Evolutionary conservation across 2,113 vertebrate species (phyloP).

Genomic region (Oncorhynchus masou): DNA sequence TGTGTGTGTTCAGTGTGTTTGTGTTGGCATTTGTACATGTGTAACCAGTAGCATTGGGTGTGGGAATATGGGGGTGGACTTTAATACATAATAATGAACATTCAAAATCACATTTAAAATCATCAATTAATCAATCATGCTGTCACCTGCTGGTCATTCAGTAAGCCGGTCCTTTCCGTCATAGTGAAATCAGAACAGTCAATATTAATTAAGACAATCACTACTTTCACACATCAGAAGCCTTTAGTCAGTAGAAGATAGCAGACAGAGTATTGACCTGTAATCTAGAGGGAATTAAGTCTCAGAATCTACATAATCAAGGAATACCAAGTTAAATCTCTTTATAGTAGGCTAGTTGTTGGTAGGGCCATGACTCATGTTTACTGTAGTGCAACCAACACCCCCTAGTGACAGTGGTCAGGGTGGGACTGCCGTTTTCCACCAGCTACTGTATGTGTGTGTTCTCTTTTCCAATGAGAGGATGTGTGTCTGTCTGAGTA

Average conservation of each 20-base stretch:
- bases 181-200: conserved; percentile 24
- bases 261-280: not conserved
- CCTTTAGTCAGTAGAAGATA: conserved; percentile 14
- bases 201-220: conserved; percentile 43
- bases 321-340: conserved; percentile 27
- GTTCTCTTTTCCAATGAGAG: conserved; percentile 9
- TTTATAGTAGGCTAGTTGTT: conserved; percentile 4
- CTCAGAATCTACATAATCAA: conserved; percentile 3
- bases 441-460: conserved; percentile 5
- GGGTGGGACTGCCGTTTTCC: conserved; percentile 26
- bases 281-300: not conserved
- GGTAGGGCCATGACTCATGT: conserved; percentile 31
- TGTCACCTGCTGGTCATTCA: conserved; percentile 4
- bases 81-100: not conserved
- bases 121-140: conserved; percentile 39
- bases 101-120: not conserved
- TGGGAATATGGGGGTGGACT: not conserved
- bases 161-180: conserved; percentile 19
- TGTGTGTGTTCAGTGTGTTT: conserved; percentile 2
- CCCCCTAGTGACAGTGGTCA: conserved; percentile 52
- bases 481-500: not conserved
- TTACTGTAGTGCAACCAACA: conserved; percentile 29
- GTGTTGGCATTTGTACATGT: not conserved
- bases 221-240: conserved; percentile 33
- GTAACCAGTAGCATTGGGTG: not conserved